phyloP scores from a whole-genome alignment of 1,140 invertebrate species.

The Lamellibrachia luymesi region DNA sequence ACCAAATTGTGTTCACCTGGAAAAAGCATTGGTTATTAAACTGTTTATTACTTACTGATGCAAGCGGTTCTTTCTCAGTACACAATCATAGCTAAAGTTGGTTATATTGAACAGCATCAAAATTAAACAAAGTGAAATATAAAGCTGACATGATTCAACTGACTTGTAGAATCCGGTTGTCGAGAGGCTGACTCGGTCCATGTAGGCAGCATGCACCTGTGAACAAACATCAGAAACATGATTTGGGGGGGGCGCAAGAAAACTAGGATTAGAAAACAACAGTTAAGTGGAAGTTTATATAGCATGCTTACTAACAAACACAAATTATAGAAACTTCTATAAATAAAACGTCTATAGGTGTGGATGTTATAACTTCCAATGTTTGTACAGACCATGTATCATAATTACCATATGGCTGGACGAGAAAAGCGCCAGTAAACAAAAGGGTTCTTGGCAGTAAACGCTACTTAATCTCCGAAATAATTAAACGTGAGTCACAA shows the following conservation, averaged over 20 bases:
- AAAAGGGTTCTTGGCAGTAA: neutral
- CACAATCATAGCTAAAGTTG: too few relatives aligned
- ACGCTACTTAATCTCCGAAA: neutral
- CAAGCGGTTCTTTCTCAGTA: too few relatives aligned
- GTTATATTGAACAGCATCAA: too few relatives aligned
- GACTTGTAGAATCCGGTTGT: too few relatives aligned
- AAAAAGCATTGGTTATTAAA: too few relatives aligned
- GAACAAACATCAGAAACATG: neutral
- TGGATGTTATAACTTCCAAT: neutral
- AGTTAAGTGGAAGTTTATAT: neutral
- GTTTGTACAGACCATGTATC: neutral
- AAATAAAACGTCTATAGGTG: neutral
- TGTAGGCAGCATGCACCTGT: slow-evolving; percentile 67
- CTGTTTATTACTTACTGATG: too few relatives aligned
- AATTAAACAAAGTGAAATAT: too few relatives aligned
- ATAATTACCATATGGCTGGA: neutral
- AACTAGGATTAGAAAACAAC: neutral
- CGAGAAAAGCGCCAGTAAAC: neutral
- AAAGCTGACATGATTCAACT: too few relatives aligned
- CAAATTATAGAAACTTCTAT: neutral
- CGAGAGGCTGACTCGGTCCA: slow-evolving; percentile 77
- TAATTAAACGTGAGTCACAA: neutral
- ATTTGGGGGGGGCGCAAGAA: slow-evolving; percentile 9
- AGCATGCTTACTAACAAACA: neutral
- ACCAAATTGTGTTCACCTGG: too few relatives aligned